These are phyloP conservation scores for Leptarthrus brevirostris DNA, from an alignment of 2,888 invertebrate species.

Conservation along the genomic window DNA sequence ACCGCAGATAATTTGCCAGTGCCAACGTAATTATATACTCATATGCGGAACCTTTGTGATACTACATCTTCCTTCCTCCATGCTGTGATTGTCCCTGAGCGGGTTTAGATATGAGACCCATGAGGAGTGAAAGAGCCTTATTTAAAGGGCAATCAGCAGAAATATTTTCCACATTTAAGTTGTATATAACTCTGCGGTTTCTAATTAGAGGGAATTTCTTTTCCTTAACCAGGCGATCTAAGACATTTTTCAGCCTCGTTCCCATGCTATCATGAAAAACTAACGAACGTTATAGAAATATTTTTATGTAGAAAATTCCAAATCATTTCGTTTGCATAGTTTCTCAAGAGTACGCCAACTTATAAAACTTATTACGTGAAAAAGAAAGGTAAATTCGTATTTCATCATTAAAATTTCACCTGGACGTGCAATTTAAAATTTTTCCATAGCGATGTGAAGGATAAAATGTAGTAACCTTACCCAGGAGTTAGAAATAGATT, in stretches of 20 bases:
- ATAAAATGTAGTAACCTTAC: no score
- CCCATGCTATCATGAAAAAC: not conserved
- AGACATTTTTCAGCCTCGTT: conserved; percentile 17
- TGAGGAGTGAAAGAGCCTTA: conserved; percentile 33
- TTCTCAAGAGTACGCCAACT: no score
- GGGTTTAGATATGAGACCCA: conserved; percentile 1
- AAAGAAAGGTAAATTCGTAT: no score
- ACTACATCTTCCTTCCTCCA: conserved; percentile 25
- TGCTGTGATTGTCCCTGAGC: conserved; percentile 24
- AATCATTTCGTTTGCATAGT: not conserved
- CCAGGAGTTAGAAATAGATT: no score
- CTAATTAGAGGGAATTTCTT: conserved; percentile 44
- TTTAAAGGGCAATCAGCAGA: conserved; percentile 43
- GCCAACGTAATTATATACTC: conserved; percentile 47
- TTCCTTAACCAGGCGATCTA: conserved; percentile 10
- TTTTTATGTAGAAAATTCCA: conserved; percentile 23
- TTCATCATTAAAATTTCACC: no score
- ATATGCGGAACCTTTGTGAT: conserved; percentile 49
- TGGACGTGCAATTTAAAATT: no score
- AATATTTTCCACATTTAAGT: conserved; percentile 40
- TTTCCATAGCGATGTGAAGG: no score
- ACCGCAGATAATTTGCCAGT: conserved; percentile 48
- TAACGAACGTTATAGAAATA: not conserved
- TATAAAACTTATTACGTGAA: no score
- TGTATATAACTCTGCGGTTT: conserved; percentile 32